Conservation (phyloP, 2,888 invertebrate genomes). For the Periphyllus acericola region DNA sequence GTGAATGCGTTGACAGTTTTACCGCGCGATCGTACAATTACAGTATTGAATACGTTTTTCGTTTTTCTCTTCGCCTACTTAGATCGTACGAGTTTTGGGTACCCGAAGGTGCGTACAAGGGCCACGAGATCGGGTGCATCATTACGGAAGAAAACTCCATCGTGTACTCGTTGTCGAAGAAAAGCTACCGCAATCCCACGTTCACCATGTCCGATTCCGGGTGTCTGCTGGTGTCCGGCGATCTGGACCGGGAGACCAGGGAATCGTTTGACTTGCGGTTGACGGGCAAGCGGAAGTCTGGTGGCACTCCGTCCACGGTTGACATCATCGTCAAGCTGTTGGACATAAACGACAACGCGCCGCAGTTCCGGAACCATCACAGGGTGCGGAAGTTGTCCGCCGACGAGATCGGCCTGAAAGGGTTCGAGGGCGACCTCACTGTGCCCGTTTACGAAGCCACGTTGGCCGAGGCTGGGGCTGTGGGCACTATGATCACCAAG, state of each 20-base stretch:
- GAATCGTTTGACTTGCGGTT: conserved; percentile 79
- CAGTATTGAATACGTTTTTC: no score
- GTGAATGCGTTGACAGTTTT: conserved; percentile 68
- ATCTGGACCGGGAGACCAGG: conserved; percentile 79
- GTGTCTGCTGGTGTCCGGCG: conserved; percentile 77
- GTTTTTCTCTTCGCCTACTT: conserved; percentile 80
- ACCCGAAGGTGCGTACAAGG: conserved; percentile 80
- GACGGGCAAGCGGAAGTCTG: conserved; percentile 66
- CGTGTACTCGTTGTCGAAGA: conserved; percentile 72
- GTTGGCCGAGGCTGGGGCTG: conserved; percentile 79
- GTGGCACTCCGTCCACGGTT: conserved; percentile 73
- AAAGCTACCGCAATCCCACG: conserved; percentile 66
- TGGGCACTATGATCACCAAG: conserved; percentile 79
- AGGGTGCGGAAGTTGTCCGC: conserved; percentile 67
- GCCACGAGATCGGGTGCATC: conserved; percentile 78
- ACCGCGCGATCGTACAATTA: no score
- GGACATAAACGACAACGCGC: conserved; percentile 86
- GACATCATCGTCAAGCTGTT: conserved; percentile 83
- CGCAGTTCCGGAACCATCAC: conserved; percentile 82
- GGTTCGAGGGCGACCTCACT: conserved; percentile 70
- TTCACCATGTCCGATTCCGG: conserved; percentile 73
- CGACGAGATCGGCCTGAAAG: conserved; percentile 69
- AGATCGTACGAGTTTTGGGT: conserved; percentile 86
- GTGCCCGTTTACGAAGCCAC: conserved; percentile 82
- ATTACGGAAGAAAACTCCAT: conserved; percentile 83